These are phyloP conservation scores for Nasua narica DNA, from an alignment of 2,797 vertebrate species.

Conservation along the genomic window DNA sequence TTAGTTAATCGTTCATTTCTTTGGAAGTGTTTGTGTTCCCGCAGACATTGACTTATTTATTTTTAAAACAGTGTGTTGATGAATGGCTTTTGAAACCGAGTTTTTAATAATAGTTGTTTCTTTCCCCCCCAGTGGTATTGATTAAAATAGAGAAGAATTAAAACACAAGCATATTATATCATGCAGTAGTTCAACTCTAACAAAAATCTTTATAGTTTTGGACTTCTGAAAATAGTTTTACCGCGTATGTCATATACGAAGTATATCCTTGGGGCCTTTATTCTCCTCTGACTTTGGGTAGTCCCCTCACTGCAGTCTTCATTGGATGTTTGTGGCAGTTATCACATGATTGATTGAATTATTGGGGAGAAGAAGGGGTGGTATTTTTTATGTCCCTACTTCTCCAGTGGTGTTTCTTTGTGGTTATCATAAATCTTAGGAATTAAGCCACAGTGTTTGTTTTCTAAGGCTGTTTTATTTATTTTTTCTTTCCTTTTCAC, in stretches of 20 bases:
- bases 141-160: conserved; percentile 24
- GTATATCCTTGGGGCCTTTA: background rate
- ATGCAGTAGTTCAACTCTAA: background rate
- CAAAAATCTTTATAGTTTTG: background rate
- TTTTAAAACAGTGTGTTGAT: conserved; percentile 23
- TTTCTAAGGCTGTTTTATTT: conserved; percentile 19
- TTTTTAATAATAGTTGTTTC: background rate
- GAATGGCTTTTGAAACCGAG: conserved; percentile 9
- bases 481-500: conserved; percentile 30
- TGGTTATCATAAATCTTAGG: conserved; percentile 27
- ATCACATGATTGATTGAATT: background rate
- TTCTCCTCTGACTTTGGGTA: background rate
- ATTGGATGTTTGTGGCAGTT: background rate
- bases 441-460: conserved; percentile 14
- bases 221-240: conserved; percentile 1
- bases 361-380: background rate
- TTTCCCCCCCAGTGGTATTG: background rate
- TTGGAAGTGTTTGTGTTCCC: background rate
- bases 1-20: background rate
- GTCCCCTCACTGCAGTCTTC: background rate
- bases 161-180: background rate
- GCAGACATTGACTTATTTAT: background rate
- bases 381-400: background rate
- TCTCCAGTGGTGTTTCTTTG: conserved; percentile 2
- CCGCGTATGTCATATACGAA: rapidly evolving